phyloP scores from a whole-genome alignment of 1,140 invertebrate genomes.

The Acromyrmex echinatior region DNA sequence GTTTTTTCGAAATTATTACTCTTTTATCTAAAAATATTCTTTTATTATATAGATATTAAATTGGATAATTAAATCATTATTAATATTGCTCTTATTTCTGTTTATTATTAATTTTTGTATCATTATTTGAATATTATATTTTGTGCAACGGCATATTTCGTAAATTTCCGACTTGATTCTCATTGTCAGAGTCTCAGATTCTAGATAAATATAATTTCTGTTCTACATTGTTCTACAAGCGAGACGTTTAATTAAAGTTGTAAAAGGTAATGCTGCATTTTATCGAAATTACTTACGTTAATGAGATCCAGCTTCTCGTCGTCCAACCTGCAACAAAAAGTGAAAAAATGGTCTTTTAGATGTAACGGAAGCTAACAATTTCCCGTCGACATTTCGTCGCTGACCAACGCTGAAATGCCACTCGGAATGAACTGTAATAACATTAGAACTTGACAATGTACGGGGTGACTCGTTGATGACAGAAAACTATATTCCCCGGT shows the following conservation, averaged over 20 bases:
- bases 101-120: neutral
- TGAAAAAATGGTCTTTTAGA: slow-evolving; percentile 72
- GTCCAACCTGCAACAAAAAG: slow-evolving; percentile 91
- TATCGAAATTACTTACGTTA: slow-evolving; percentile 90
- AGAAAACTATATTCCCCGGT: slow-evolving; percentile 57
- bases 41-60: neutral
- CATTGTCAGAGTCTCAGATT: slow-evolving; percentile 5
- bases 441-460: slow-evolving; percentile 43
- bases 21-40: slow-evolving; percentile 11
- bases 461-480: slow-evolving; percentile 41
- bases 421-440: slow-evolving; percentile 52
- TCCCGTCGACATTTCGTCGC: slow-evolving; percentile 33
- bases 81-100: slow-evolving; percentile 3
- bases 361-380: slow-evolving; percentile 61
- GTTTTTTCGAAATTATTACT: neutral
- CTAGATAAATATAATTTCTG: slow-evolving; percentile 40
- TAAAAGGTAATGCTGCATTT: slow-evolving; percentile 30
- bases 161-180: slow-evolving; percentile 21
- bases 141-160: neutral
- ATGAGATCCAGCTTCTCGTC: slow-evolving; percentile 93
- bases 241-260: slow-evolving; percentile 50
- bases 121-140: neutral
- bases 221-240: neutral
- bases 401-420: slow-evolving; percentile 54
- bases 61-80: neutral